Evolutionary conservation across 2,888 invertebrate species (phyloP).

Genomic region (Sylvicola cinctus): DNA sequence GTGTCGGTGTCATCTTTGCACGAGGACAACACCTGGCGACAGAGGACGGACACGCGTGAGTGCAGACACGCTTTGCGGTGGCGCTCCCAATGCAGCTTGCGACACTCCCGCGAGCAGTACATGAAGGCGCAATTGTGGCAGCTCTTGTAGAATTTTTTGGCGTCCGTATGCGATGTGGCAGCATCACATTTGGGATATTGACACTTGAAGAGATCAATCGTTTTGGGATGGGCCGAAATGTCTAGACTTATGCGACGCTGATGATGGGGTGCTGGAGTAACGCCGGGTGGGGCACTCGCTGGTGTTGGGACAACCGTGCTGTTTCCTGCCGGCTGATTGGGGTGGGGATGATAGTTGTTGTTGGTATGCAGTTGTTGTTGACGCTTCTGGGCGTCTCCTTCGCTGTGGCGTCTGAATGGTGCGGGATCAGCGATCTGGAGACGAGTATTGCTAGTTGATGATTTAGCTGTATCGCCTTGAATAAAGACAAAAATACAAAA

Average conservation of each 20-base stretch:
- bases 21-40: slow-evolving; percentile 63
- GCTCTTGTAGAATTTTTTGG: slow-evolving; percentile 67
- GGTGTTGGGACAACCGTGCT: no score
- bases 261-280: slow-evolving; percentile 14
- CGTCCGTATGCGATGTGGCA: slow-evolving; percentile 48
- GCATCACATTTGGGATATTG: slow-evolving; percentile 65
- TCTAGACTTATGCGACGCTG: slow-evolving; percentile 23
- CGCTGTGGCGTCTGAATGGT: slow-evolving; percentile 35
- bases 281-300: slow-evolving; percentile 10
- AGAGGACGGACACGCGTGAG: slow-evolving; percentile 74
- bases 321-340: no score
- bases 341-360: slow-evolving; percentile 4
- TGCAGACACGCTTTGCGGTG: slow-evolving; percentile 81
- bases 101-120: slow-evolving; percentile 82
- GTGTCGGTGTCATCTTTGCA: slow-evolving; percentile 60
- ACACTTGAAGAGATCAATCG: slow-evolving; percentile 37
- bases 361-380: slow-evolving; percentile 10
- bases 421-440: slow-evolving; percentile 12
- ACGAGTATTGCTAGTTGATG: slow-evolving; percentile 8
- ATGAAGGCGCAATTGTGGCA: slow-evolving; percentile 89
- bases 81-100: slow-evolving; percentile 81
- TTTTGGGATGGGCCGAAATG: slow-evolving; percentile 20
- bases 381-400: slow-evolving; percentile 32
- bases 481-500: slow-evolving; percentile 4
- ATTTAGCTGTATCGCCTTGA: slow-evolving; percentile 19